These are phyloP conservation scores for Bucco capensis DNA, from an alignment of 2,113 vertebrate species.

Conservation along the genomic window DNA sequence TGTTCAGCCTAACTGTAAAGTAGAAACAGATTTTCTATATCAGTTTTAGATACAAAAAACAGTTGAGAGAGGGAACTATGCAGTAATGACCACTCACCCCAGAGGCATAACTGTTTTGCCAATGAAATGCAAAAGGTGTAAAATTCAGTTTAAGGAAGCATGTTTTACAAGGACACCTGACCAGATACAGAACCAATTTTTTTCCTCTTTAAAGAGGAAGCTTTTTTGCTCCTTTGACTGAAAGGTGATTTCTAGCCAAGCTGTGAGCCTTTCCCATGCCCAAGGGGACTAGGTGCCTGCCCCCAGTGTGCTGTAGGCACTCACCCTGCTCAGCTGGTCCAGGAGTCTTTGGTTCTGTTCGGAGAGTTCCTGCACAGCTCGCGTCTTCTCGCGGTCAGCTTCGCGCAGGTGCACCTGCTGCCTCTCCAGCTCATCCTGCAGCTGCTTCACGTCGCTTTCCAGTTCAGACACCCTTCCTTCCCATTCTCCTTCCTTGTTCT, in stretches of 20 bases:
- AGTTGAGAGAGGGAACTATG: background rate
- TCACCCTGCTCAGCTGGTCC: constrained; percentile 96
- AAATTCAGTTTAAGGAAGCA: background rate
- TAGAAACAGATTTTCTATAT: background rate
- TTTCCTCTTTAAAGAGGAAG: background rate
- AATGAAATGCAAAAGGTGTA: background rate
- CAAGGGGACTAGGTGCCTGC: background rate
- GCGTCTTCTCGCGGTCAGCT: constrained; percentile 87
- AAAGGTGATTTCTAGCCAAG: background rate
- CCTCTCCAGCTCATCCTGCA: constrained; percentile 90
- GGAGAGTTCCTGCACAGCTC: constrained; percentile 88
- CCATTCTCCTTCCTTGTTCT: constrained; percentile 95
- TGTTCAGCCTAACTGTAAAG: background rate
- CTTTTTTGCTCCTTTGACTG: background rate
- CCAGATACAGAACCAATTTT: background rate
- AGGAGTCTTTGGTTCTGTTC: constrained; percentile 97
- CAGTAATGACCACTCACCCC: background rate
- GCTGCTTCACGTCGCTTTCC: constrained; percentile 92
- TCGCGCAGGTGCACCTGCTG: constrained; percentile 91
- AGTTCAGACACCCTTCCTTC: constrained; percentile 94
- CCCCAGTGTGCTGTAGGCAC: background rate
- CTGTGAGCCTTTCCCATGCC: accelerated
- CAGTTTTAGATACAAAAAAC: background rate
- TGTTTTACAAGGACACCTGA: background rate
- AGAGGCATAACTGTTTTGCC: background rate